These are phyloP conservation scores for Lepidurus apus DNA, from an alignment of 1,140 invertebrate genomes.

Conservation along the genomic window DNA sequence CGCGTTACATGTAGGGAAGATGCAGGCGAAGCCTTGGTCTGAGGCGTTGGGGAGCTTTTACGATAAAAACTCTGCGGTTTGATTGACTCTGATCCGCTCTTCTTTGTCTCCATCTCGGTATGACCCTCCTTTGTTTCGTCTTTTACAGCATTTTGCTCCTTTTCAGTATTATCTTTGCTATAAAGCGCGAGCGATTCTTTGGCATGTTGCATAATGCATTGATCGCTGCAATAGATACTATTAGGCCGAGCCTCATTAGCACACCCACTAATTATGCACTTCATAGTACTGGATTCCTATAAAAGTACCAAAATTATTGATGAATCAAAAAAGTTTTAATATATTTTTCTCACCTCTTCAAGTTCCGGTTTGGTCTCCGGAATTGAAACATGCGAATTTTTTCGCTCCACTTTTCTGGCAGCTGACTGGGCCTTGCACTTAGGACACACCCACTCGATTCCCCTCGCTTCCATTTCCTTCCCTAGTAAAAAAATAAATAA, in stretches of 20 bases:
- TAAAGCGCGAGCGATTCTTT: constrained; percentile 57
- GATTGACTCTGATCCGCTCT: background rate
- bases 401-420: background rate
- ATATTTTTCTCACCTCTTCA: background rate
- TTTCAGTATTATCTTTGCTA: constrained; percentile 38
- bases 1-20: constrained; percentile 20
- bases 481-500: constrained; percentile 43
- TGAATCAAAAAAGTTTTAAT: background rate
- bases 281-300: constrained; percentile 26
- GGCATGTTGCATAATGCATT: constrained; percentile 78
- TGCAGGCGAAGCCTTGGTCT: constrained; percentile 26
- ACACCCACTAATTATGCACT: constrained; percentile 39
- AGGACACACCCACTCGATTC: constrained; percentile 85
- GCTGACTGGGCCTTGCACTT: constrained; percentile 53
- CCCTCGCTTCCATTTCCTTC: constrained; percentile 80
- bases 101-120: constrained; percentile 6
- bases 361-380: background rate
- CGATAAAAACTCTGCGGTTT: background rate
- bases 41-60: background rate
- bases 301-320: background rate
- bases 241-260: constrained; percentile 53
- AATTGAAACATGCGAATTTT: background rate
- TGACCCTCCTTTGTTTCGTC: constrained; percentile 32
- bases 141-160: constrained; percentile 25
- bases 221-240: constrained; percentile 77